These are phyloP conservation scores for Catocala nupta DNA, from an alignment of 2,888 invertebrate species.

Conservation along the genomic window DNA sequence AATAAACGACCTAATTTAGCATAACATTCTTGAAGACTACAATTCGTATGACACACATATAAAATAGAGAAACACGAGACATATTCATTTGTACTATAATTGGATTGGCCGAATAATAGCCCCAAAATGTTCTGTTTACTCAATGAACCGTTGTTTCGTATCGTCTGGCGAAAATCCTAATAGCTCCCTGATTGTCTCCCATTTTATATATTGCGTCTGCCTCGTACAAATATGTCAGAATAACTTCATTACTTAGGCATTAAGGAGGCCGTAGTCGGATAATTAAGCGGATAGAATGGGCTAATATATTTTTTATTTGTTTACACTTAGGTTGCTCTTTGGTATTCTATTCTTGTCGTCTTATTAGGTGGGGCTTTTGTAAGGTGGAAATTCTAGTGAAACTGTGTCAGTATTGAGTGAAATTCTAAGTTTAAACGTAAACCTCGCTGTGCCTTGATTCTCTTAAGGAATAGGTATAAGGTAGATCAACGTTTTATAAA, in stretches of 20 bases:
- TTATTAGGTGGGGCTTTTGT: too few relatives aligned
- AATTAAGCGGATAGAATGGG: slow-evolving; percentile 27
- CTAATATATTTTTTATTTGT: not conserved
- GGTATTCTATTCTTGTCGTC: not conserved
- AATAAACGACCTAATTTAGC: too few relatives aligned
- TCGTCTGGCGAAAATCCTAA: slow-evolving; percentile 14
- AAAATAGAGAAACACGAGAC: too few relatives aligned
- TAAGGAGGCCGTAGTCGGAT: slow-evolving; percentile 14
- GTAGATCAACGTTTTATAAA: too few relatives aligned
- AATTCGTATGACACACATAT: too few relatives aligned
- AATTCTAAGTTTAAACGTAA: too few relatives aligned
- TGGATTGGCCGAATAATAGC: slow-evolving; percentile 6
- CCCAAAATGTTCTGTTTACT: slow-evolving; percentile 4
- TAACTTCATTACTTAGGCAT: slow-evolving; percentile 26
- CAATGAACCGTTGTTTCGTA: slow-evolving; percentile 11
- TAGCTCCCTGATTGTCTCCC: slow-evolving; percentile 7
- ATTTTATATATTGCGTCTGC: slow-evolving; percentile 12
- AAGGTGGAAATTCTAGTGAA: too few relatives aligned
- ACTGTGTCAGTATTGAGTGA: too few relatives aligned
- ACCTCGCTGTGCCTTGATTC: too few relatives aligned
- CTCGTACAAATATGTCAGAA: slow-evolving; percentile 9
- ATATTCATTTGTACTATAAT: slow-evolving; percentile 3
- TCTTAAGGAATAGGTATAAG: too few relatives aligned
- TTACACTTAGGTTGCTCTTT: not conserved
- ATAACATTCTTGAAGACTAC: too few relatives aligned